A percentile compares a stretch with the other conserved stretches of the same genome.
phyloP scores from a whole-genome alignment of 2,888 invertebrate genomes.

The Aspidiotus rigidus region DNA sequence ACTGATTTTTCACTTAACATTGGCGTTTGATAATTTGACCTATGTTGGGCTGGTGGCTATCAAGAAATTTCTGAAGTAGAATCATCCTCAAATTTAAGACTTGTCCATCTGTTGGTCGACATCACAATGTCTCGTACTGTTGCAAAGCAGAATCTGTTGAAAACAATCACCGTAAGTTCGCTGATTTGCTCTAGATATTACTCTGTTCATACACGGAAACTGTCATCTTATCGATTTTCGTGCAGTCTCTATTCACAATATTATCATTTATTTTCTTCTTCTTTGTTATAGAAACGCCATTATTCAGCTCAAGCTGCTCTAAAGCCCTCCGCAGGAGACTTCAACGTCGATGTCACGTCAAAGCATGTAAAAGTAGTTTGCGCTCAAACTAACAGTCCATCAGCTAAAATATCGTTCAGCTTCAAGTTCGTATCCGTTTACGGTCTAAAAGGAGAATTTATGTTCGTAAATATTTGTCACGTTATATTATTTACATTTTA shows the following conservation, averaged over 20 bases:
- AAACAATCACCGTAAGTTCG: conserved; percentile 19
- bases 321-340: not conserved
- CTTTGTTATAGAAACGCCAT: conserved; percentile 46
- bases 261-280: not conserved
- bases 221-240: not conserved
- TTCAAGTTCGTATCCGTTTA: conserved; percentile 56
- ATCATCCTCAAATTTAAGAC: not conserved
- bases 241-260: not conserved
- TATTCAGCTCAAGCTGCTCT: conserved; percentile 45
- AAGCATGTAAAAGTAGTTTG: conserved; percentile 57
- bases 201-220: not conserved
- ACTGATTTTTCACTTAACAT: not conserved
- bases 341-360: conserved; percentile 9
- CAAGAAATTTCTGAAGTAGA: not conserved
- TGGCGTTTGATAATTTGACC: conserved; percentile 3
- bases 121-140: conserved; percentile 18
- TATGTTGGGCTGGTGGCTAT: not conserved
- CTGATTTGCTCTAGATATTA: not conserved
- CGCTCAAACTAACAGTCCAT: conserved; percentile 61
- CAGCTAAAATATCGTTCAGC: conserved; percentile 72
- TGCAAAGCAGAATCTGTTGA: conserved; percentile 17
- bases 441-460: not conserved
- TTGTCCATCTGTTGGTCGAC: not conserved
- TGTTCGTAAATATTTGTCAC: not conserved
- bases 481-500: conserved; percentile 42